These are phyloP conservation scores for Siderastrea radians DNA, from an alignment of 92 coral and sea anemone genomes.

Conservation along the genomic window DNA sequence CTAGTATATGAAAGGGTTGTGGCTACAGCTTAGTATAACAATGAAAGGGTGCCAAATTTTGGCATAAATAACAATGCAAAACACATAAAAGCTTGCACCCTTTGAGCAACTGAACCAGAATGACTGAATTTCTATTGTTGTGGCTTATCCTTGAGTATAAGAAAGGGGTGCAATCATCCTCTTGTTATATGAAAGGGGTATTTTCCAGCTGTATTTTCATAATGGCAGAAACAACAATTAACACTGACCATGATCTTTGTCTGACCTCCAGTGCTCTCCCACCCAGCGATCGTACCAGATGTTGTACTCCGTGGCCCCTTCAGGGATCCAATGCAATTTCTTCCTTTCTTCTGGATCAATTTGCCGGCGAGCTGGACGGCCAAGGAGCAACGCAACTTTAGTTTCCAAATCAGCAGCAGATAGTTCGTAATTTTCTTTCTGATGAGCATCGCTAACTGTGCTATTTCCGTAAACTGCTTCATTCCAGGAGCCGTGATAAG, in stretches of 20 bases:
- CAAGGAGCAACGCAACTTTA: slow-evolving; percentile 60
- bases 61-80: too few species aligned
- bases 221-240: background rate
- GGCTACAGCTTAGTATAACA: too few species aligned
- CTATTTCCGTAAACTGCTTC: background rate
- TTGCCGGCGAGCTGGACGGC: slow-evolving; percentile 89
- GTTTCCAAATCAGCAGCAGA: slow-evolving; percentile 72
- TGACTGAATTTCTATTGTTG: too few species aligned
- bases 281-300: slow-evolving; percentile 99
- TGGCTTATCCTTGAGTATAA: too few species aligned
- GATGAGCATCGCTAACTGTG: background rate
- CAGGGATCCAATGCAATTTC: slow-evolving; percentile 95
- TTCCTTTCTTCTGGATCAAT: slow-evolving; percentile 86
- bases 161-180: too few species aligned
- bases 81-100: too few species aligned
- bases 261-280: slow-evolving; percentile 96
- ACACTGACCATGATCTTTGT: slow-evolving; percentile 76
- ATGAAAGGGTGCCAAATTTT: too few species aligned
- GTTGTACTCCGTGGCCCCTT: slow-evolving; percentile 97
- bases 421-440: slow-evolving; percentile 25
- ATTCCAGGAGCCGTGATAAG: slow-evolving; percentile 9
- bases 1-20: too few species aligned
- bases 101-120: too few species aligned
- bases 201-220: too few species aligned
- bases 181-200: too few species aligned